phyloP scores from a whole-genome alignment of 1,140 invertebrate genomes.

The Penaeus vannamei region DNA sequence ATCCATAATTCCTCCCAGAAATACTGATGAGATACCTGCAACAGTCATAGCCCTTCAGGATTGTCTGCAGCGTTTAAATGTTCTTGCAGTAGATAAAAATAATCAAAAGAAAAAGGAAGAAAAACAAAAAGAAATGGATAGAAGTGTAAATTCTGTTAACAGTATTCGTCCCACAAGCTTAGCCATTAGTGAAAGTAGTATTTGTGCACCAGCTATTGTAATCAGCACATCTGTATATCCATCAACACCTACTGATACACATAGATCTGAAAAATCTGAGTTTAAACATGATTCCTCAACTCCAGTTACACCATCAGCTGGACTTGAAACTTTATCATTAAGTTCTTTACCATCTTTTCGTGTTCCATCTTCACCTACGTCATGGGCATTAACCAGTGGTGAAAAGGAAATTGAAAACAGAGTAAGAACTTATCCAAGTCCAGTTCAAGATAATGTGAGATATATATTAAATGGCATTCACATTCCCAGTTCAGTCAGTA shows the following conservation, averaged over 20 bases:
- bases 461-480: too few relatives aligned
- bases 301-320: too few relatives aligned
- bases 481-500: too few relatives aligned
- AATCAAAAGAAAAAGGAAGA: neutral
- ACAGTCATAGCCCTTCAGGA: constrained; percentile 38
- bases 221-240: neutral
- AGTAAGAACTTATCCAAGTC: too few relatives aligned
- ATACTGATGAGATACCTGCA: constrained; percentile 49
- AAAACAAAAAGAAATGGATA: neutral
- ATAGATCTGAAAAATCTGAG: neutral
- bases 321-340: too few relatives aligned
- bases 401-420: too few relatives aligned
- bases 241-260: neutral
- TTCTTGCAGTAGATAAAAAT: constrained; percentile 12
- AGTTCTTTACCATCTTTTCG: too few relatives aligned
- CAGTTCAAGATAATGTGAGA: too few relatives aligned
- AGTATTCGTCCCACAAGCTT: constrained; percentile 43
- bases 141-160: neutral
- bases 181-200: neutral
- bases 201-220: neutral
- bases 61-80: constrained; percentile 40
- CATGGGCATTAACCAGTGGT: too few relatives aligned
- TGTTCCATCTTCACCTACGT: too few relatives aligned
- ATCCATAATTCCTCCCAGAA: constrained; percentile 48
- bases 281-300: too few relatives aligned